phyloP scores from a whole-genome alignment of 2,113 vertebrate species.

The Aepyceros melampus region DNA sequence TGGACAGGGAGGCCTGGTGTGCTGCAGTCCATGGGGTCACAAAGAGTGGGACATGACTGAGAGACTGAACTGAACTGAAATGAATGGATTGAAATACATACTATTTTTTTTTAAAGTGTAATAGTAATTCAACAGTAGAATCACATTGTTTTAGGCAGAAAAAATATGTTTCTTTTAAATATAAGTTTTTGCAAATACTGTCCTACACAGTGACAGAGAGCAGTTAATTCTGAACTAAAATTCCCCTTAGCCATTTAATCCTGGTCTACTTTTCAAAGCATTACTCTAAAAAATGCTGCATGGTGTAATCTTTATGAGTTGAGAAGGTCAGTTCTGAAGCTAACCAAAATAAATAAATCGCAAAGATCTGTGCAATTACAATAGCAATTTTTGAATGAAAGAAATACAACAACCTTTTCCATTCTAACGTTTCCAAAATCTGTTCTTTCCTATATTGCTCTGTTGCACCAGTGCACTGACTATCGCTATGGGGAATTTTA shows the following conservation, averaged over 20 bases:
- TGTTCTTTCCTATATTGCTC: constrained; percentile 55
- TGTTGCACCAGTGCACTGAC: constrained; percentile 51
- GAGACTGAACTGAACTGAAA: not conserved
- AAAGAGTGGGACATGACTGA: not conserved
- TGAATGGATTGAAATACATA: not conserved
- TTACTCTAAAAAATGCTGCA: not conserved
- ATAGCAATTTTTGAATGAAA: constrained; percentile 35
- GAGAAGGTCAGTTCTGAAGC: constrained; percentile 18
- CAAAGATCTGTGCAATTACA: not conserved
- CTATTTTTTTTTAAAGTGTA: not conserved
- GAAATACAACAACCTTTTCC: constrained; percentile 33
- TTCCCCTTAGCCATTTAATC: not conserved
- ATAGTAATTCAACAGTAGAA: not conserved
- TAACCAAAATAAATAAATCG: constrained; percentile 29
- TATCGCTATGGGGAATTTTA: constrained; percentile 17
- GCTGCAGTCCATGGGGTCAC: not conserved
- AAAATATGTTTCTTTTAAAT: not conserved
- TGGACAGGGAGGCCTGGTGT: not conserved
- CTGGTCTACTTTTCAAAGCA: not conserved
- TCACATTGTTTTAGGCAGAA: not conserved
- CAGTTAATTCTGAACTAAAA: constrained; percentile 5
- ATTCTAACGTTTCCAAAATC: constrained; percentile 57
- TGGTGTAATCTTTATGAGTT: not conserved
- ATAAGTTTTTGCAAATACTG: not conserved
- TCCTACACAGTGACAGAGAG: not conserved